These are phyloP conservation scores for Lophotis ruficrista DNA, from an alignment of 2,113 vertebrate species.

Conservation along the genomic window DNA sequence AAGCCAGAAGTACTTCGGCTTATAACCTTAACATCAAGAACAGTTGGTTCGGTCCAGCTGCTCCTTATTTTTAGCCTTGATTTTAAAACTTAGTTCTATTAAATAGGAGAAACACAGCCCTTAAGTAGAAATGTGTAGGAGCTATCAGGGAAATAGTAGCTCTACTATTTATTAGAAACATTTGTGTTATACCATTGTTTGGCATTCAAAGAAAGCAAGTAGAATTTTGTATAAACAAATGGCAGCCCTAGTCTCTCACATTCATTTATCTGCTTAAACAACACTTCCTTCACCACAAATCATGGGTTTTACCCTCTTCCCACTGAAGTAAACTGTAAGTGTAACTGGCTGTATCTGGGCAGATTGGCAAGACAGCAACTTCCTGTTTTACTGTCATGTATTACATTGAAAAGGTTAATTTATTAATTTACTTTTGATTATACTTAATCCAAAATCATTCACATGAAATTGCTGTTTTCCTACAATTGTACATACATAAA, in stretches of 20 bases:
- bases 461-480: slow-evolving; percentile 44
- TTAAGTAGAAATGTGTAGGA: not conserved
- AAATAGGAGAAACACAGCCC: not conserved
- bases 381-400: slow-evolving; percentile 50
- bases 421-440: slow-evolving; percentile 33
- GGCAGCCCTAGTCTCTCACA: not conserved
- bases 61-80: not conserved
- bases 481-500: slow-evolving; percentile 53
- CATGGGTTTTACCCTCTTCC: not conserved
- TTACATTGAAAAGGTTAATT: slow-evolving; percentile 10
- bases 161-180: not conserved
- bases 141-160: not conserved
- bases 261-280: slow-evolving; percentile 61
- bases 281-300: slow-evolving; percentile 38
- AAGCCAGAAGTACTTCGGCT: not conserved
- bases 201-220: not conserved
- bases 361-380: slow-evolving; percentile 43
- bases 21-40: not conserved
- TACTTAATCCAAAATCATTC: slow-evolving; percentile 34
- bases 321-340: slow-evolving; percentile 20
- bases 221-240: slow-evolving; percentile 42
- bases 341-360: not conserved
- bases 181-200: slow-evolving; percentile 15
- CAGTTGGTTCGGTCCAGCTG: not conserved
- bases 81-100: not conserved